These are phyloP conservation scores for Steromphala cineraria DNA, from an alignment of 2,888 invertebrate genomes.

Conservation along the genomic window DNA sequence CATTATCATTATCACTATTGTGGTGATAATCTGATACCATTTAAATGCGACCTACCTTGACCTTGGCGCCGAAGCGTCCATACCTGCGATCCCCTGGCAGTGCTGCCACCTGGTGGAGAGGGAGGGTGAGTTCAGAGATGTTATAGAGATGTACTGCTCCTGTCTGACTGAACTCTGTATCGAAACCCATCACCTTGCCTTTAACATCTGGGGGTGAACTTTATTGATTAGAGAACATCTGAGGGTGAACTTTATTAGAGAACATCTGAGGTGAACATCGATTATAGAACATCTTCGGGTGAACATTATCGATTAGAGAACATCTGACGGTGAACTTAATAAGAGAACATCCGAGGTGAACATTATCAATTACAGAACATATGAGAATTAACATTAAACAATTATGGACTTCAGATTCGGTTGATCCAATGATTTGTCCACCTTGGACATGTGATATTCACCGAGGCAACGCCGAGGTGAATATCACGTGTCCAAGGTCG, in stretches of 20 bases:
- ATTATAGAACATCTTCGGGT: background rate
- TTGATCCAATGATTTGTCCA: too few relatives aligned
- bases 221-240: background rate
- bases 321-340: background rate
- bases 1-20: too few relatives aligned
- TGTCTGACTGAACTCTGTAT: conserved; percentile 43
- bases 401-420: too few relatives aligned
- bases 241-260: background rate
- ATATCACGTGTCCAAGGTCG: too few relatives aligned
- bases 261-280: background rate
- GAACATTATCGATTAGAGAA: background rate
- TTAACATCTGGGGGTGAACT: conserved; percentile 34
- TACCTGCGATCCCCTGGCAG: conserved; percentile 55
- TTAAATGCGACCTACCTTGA: conserved; percentile 43
- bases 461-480: too few relatives aligned
- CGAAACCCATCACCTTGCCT: conserved; percentile 38
- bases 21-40: too few relatives aligned
- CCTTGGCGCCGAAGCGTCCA: conserved; percentile 56
- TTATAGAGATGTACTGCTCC: conserved; percentile 55
- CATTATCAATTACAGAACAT: background rate
- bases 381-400: too few relatives aligned
- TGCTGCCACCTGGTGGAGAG: conserved; percentile 32
- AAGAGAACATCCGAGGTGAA: background rate
- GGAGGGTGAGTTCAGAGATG: conserved; percentile 27
- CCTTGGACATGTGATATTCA: too few relatives aligned